phyloP scores from a whole-genome alignment of 2,797 vertebrate genomes.

The Lagodon rhomboides region DNA sequence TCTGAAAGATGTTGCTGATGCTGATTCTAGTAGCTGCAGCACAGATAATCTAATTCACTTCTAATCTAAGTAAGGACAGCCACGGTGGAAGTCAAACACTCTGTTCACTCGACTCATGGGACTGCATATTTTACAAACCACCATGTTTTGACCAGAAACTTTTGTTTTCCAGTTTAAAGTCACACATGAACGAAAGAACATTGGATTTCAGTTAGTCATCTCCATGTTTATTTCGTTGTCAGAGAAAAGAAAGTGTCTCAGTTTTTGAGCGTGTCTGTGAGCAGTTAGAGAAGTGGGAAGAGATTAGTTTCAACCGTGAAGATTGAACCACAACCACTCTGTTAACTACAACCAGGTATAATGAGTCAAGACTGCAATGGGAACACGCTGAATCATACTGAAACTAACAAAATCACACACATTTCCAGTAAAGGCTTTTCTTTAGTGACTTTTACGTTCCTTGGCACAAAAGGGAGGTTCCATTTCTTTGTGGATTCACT shows the following conservation, averaged over 20 bases:
- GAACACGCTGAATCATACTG: slow-evolving; percentile 38
- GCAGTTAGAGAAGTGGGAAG: slow-evolving; percentile 6
- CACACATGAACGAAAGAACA: not conserved
- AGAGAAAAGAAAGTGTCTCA: not conserved
- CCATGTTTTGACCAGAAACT: not conserved
- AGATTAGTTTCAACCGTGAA: not conserved
- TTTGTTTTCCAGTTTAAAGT: not conserved
- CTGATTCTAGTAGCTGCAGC: not conserved
- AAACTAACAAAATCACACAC: not conserved
- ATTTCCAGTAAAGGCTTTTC: slow-evolving; percentile 19
- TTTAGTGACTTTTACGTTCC: not conserved
- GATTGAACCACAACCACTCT: slow-evolving; percentile 11
- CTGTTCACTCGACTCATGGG: not conserved
- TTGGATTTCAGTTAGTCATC: not conserved
- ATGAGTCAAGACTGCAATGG: slow-evolving; percentile 41
- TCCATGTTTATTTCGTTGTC: not conserved
- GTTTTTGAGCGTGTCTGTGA: not conserved
- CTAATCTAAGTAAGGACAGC: not conserved
- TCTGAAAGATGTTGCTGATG: slow-evolving; percentile 20
- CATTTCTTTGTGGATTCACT: slow-evolving; percentile 5
- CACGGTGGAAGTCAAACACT: not conserved
- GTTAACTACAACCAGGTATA: slow-evolving; percentile 34
- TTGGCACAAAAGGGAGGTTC: not conserved
- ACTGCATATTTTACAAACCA: not conserved
- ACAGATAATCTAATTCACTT: not conserved